Base-by-base conservation (phyloP, 2,888 invertebrate genomes). In the Noctua pronuba region DNA sequence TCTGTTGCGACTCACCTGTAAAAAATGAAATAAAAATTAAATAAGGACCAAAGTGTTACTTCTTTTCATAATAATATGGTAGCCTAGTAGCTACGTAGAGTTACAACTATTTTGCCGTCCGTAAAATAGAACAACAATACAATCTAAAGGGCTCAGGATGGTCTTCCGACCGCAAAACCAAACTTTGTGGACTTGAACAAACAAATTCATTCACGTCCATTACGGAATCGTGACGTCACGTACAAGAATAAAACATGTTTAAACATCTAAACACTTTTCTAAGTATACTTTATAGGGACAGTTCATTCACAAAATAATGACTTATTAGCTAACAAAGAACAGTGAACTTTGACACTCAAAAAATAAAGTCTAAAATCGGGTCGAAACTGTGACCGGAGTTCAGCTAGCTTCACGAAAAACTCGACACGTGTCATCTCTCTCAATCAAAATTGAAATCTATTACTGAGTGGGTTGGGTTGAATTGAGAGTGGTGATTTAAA, bases 1-100 rank as follows among this genome's bases (percentile, higher is more conserved):
- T 91, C 88, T 96, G 96, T 93, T 95, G 96, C 92, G 96, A 95
- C 96, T 96, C 96, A 96, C 96, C 96, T 96, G 95, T 0, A 11
- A 90, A 93, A 85, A 79, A 79, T 77, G 91, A 89, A 79, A 52
- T 89, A 90, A 86, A 24, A 35, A 46, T 69, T 64, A 52, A 79
- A 60, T 68, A 72, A 28, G 46, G 41, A 31, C 11, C 8, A 16
- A 49, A 60, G 41, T 52, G 13, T 52, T 16, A 65, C 65, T 1
- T 18, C 35, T 65, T n/a, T 60, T 31, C 18, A 21, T 65, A 16
- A n/a, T 65, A 13, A 10, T 38, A 52, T 52, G 4, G 49, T 46
- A 55, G 55, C 6, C 6, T 66, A 41, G 46, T 31, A 41, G 35
- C 44, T 52, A 52, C 24, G 5, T 52, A 5, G 18, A 28, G 31